phyloP scores from a whole-genome alignment of 2,888 invertebrate genomes.

The Netelia fuscicornis region DNA sequence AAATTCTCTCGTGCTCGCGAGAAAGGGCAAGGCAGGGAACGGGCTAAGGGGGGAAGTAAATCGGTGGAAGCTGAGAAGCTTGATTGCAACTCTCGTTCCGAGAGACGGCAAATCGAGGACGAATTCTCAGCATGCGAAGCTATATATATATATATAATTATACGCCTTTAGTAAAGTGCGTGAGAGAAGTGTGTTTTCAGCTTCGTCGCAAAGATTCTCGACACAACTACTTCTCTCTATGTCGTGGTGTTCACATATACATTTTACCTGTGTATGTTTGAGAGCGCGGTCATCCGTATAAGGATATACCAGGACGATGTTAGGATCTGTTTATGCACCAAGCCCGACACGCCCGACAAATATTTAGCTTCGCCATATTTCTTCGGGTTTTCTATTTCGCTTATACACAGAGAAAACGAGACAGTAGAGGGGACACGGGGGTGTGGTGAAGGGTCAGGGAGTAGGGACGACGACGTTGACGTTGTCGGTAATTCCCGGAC shows the following conservation, averaged over 20 bases:
- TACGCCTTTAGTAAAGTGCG: slow-evolving; percentile 13
- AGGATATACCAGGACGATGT: slow-evolving; percentile 36
- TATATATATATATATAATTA: slow-evolving; percentile 1
- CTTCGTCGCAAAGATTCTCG: slow-evolving; percentile 30
- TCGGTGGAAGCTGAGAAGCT: slow-evolving; percentile 48
- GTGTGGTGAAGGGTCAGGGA: not conserved
- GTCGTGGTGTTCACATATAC: not conserved
- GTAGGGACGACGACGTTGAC: slow-evolving; percentile 50
- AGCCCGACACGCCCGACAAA: slow-evolving; percentile 83
- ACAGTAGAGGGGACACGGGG: slow-evolving; percentile 72
- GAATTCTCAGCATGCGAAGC: slow-evolving; percentile 23
- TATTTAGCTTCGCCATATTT: slow-evolving; percentile 81
- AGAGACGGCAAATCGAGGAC: slow-evolving; percentile 30
- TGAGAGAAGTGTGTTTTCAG: slow-evolving; percentile 35
- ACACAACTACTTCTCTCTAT: not conserved
- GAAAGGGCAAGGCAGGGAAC: not conserved
- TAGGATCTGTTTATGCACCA: slow-evolving; percentile 83
- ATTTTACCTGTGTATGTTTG: not conserved
- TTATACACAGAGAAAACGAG: slow-evolving; percentile 65
- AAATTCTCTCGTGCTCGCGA: slow-evolving; percentile 38
- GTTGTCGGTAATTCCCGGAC: slow-evolving; percentile 78
- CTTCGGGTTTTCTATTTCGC: slow-evolving; percentile 65
- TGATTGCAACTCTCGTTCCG: slow-evolving; percentile 57
- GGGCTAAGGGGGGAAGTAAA: slow-evolving; percentile 25
- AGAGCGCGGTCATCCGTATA: slow-evolving; percentile 30